Conservation (phyloP, 2,113 vertebrate species). For the Camelus dromedarius region DNA sequence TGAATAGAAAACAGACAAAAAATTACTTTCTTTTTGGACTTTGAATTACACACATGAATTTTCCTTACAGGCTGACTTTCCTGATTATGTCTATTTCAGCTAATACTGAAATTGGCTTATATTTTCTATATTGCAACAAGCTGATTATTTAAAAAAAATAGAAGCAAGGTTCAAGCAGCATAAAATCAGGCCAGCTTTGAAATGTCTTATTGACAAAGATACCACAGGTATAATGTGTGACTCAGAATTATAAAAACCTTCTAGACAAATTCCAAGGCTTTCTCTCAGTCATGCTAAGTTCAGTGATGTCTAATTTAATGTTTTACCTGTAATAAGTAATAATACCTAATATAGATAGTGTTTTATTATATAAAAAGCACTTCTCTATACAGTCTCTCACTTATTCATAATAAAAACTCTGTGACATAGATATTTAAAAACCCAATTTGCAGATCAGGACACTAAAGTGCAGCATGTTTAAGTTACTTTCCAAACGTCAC, state of each 20-base stretch:
- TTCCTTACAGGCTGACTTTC: conserved; percentile 27
- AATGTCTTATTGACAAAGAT: conserved; percentile 53
- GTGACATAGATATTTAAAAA: neutral
- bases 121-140: conserved; percentile 58
- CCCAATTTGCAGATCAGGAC: neutral
- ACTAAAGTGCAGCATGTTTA: neutral
- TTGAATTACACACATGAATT: conserved; percentile 39
- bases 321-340: conserved; percentile 34
- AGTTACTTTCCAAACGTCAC: neutral
- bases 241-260: conserved; percentile 32
- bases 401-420: conserved; percentile 40
- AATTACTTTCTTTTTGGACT: conserved; percentile 52
- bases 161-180: conserved; percentile 17
- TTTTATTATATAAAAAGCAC: conserved; percentile 23
- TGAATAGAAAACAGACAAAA: conserved; percentile 50
- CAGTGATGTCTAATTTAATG: neutral
- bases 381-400: neutral
- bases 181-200: conserved; percentile 39
- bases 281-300: neutral
- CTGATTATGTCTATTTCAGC: conserved; percentile 50
- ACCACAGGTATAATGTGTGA: neutral
- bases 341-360: neutral
- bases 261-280: conserved; percentile 20
- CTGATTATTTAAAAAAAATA: conserved; percentile 43
- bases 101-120: conserved; percentile 49